Evolutionary conservation across 2,113 vertebrate genomes (phyloP).

Genomic region (Dendrocopos noguchii): DNA sequence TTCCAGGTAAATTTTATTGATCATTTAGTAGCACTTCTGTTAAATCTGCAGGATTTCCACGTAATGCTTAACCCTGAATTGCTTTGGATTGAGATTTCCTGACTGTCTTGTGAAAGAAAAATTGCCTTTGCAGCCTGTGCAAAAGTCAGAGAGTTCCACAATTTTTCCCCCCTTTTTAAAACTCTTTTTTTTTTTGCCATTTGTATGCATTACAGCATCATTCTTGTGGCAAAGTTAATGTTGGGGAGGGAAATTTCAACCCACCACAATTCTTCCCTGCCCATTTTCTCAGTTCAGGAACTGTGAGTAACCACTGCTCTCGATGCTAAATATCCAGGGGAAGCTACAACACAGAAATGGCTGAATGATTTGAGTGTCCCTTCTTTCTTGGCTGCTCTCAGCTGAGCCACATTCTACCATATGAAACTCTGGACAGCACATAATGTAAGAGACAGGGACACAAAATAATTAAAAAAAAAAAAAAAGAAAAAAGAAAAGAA

Average conservation of each 20-base stretch:
- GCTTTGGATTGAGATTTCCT: not conserved
- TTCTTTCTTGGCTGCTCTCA: conserved; percentile 29
- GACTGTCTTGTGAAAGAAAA: not conserved
- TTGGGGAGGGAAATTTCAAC: too few relatives aligned
- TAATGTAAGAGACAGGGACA: conserved; percentile 28
- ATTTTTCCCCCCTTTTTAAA: not conserved
- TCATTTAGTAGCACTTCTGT: not conserved
- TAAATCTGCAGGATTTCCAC: not conserved
- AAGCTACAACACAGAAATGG: not conserved
- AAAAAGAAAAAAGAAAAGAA: not conserved
- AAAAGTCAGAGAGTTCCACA: not conserved
- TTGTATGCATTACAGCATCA: not conserved
- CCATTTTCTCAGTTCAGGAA: not conserved
- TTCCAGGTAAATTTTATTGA: not conserved
- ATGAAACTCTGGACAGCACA: not conserved
- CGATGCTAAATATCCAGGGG: not conserved
- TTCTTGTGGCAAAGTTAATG: not conserved
- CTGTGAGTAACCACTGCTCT: not conserved
- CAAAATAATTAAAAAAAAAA: not conserved
- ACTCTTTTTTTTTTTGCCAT: not conserved
- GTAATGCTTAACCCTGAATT: not conserved
- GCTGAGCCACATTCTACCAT: conserved; percentile 35
- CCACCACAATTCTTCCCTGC: not conserved
- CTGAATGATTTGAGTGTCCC: not conserved
- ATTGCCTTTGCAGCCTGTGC: not conserved